Evolutionary conservation across 2,888 invertebrate genomes (phyloP).

Genomic region (Lithophane semibrunnea): DNA sequence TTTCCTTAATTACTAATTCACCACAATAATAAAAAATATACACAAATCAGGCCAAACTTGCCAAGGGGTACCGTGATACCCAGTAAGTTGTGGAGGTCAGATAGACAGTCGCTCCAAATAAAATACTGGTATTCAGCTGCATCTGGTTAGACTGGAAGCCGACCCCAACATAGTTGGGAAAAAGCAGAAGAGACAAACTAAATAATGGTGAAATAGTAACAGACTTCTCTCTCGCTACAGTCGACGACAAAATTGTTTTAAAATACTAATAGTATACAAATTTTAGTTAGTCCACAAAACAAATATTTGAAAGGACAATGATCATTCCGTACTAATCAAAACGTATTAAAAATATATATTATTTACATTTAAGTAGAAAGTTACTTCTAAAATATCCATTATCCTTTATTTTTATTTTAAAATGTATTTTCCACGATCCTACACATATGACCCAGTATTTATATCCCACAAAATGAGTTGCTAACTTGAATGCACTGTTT

Average conservation of each 20-base stretch:
- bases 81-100: not conserved
- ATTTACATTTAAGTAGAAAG: not conserved
- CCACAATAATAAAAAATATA: conserved; percentile 3
- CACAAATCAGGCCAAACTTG: not conserved
- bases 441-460: not conserved
- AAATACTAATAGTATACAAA: conserved; percentile 10
- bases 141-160: not conserved
- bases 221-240: conserved; percentile 17
- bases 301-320: conserved; percentile 17
- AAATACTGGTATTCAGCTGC: not conserved
- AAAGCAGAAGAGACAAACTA: not conserved
- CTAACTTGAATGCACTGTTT: no score
- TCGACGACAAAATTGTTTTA: conserved; percentile 32
- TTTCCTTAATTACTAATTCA: conserved; percentile 18
- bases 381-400: not conserved
- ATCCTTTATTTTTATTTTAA: not conserved
- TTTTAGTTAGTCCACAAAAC: conserved; percentile 9
- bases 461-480: not conserved
- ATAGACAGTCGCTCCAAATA: not conserved
- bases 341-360: not conserved
- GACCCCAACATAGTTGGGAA: not conserved
- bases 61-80: not conserved
- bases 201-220: conserved; percentile 18
- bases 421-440: not conserved
- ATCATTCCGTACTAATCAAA: not conserved